A percentile compares a stretch with the other conserved stretches of the same genome.
Conservation (phyloP, 1,140 invertebrate species). For the Nymphalis io region DNA sequence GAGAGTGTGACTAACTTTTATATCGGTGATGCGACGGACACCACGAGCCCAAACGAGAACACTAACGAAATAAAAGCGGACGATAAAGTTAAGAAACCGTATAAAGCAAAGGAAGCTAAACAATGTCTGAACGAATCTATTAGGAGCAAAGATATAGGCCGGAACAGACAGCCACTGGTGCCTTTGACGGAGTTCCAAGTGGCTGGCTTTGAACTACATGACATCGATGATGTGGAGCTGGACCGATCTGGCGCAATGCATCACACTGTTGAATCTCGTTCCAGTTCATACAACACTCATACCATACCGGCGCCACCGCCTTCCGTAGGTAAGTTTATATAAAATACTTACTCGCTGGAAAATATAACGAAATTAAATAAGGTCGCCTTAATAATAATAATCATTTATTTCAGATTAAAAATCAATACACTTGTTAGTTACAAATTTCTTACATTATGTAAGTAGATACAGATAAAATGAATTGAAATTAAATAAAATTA, state of each 20-base stretch:
- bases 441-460: too few relatives aligned
- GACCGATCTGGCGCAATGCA: slow-evolving; percentile 66
- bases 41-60: slow-evolving; percentile 27
- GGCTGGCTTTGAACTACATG: slow-evolving; percentile 47
- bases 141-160: slow-evolving; percentile 45
- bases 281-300: slow-evolving; percentile 44
- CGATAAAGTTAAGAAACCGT: slow-evolving; percentile 38
- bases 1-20: slow-evolving; percentile 56
- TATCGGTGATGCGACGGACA: slow-evolving; percentile 50
- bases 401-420: too few relatives aligned
- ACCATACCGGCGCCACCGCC: slow-evolving; percentile 53
- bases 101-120: slow-evolving; percentile 62
- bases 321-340: slow-evolving; percentile 56
- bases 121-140: slow-evolving; percentile 67
- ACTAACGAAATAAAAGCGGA: slow-evolving; percentile 34
- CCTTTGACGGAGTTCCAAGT: slow-evolving; percentile 52
- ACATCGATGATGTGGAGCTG: slow-evolving; percentile 42
- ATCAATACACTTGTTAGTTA: too few relatives aligned
- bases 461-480: too few relatives aligned
- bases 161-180: slow-evolving; percentile 43
- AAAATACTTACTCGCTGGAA: neutral
- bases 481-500: too few relatives aligned
- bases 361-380: too few relatives aligned
- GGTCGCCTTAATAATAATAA: too few relatives aligned
- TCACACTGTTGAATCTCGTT: slow-evolving; percentile 54